phyloP scores from a whole-genome alignment of 2,888 invertebrate species.

The Vannuccia rotundouncinata region DNA sequence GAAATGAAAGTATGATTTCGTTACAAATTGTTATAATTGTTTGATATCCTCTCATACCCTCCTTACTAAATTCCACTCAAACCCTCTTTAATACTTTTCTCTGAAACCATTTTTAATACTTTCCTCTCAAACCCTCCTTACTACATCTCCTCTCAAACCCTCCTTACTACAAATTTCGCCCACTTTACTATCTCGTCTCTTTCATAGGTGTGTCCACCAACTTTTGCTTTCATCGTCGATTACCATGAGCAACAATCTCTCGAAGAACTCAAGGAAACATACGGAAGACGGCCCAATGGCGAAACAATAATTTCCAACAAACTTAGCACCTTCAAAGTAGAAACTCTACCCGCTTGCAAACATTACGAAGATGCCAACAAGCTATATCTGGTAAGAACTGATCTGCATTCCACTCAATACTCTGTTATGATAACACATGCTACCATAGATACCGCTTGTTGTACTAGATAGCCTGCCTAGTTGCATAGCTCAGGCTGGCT shows the following conservation, averaged over 20 bases:
- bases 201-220: not conserved
- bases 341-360: not conserved
- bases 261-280: not conserved
- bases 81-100: not conserved
- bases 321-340: not conserved
- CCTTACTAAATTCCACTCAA: not conserved
- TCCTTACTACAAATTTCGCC: not conserved
- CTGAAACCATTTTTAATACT: too few relatives aligned
- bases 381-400: not conserved
- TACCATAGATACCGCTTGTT: too few relatives aligned
- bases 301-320: not conserved
- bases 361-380: not conserved
- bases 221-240: not conserved
- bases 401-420: too few relatives aligned
- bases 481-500: too few relatives aligned
- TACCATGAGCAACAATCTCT: not conserved
- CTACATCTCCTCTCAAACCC: not conserved
- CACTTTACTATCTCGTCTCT: not conserved
- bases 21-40: too few relatives aligned
- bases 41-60: not conserved
- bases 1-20: slow-evolving; percentile 42
- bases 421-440: too few relatives aligned
- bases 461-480: too few relatives aligned
- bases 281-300: not conserved
- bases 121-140: not conserved